These are phyloP conservation scores for Tachina fera DNA, from an alignment of 2,888 invertebrate species.

Conservation along the genomic window DNA sequence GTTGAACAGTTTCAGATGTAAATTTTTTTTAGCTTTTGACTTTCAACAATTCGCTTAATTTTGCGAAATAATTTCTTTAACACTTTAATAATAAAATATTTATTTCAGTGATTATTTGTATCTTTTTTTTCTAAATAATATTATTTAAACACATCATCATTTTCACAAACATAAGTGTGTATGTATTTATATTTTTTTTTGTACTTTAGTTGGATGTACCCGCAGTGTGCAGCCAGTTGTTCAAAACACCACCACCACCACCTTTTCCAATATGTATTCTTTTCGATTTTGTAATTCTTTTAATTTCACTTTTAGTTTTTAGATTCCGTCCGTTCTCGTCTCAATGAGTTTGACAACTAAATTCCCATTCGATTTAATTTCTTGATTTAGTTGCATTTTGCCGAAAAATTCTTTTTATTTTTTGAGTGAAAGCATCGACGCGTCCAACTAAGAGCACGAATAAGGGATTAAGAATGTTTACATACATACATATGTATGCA, in stretches of 20 bases:
- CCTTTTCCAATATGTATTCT: constrained; percentile 64
- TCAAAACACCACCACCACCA: constrained; percentile 56
- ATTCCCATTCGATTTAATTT: constrained; percentile 62
- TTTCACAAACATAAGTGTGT: constrained; percentile 15
- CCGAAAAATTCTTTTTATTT: constrained; percentile 25
- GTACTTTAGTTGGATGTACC: constrained; percentile 31
- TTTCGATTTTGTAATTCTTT: constrained; percentile 50
- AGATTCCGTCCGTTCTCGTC: constrained; percentile 65
- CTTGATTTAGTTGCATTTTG: constrained; percentile 47
- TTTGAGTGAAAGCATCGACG: constrained; percentile 53
- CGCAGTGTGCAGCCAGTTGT: constrained; percentile 44
- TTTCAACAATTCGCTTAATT: constrained; percentile 23
- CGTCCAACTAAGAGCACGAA: constrained; percentile 15
- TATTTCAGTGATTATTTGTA: not conserved
- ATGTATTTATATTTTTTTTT: not conserved
- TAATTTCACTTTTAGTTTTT: constrained; percentile 31
- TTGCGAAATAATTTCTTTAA: constrained; percentile 22
- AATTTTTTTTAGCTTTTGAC: constrained; percentile 21
- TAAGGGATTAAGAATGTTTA: constrained; percentile 16
- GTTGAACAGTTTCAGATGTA: not conserved
- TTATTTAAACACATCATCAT: constrained; percentile 55
- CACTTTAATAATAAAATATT: constrained; percentile 13
- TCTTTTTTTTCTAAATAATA: constrained; percentile 26
- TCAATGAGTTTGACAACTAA: constrained; percentile 73
- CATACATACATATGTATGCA: not conserved